phyloP scores from a whole-genome alignment of 2,797 vertebrate genomes.

The Enteromius thamalakanensis region DNA sequence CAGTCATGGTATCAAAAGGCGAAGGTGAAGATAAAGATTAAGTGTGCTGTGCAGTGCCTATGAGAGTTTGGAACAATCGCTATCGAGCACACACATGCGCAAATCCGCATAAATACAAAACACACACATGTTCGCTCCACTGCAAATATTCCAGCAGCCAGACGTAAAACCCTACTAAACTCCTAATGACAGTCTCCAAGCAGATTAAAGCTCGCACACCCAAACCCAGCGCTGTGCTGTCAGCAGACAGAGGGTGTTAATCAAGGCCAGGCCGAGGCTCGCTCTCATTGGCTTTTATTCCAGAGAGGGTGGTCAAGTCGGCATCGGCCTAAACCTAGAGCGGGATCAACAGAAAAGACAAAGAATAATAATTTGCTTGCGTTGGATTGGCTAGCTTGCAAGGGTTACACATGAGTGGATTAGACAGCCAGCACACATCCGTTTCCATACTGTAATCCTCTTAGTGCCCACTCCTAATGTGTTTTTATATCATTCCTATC shows the following conservation, averaged over 20 bases:
- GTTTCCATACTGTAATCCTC: constrained; percentile 83
- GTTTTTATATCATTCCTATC: constrained; percentile 82
- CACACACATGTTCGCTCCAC: constrained; percentile 23
- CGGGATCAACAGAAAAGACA: constrained; percentile 58
- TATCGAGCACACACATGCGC: constrained; percentile 45
- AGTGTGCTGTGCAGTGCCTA: not conserved
- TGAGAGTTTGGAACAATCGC: constrained; percentile 1
- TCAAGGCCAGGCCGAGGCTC: constrained; percentile 64
- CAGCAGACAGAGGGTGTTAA: constrained; percentile 70
- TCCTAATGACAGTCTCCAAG: constrained; percentile 67
- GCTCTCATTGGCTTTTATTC: constrained; percentile 49
- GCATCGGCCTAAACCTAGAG: constrained; percentile 59
- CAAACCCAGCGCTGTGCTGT: constrained; percentile 57
- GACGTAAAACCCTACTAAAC: constrained; percentile 50
- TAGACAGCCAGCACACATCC: constrained; percentile 79
- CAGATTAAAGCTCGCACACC: constrained; percentile 65
- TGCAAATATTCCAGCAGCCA: constrained; percentile 40
- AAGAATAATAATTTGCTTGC: constrained; percentile 71
- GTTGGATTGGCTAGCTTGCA: constrained; percentile 73
- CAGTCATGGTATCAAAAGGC: not conserved
- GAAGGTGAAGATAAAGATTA: constrained; percentile 22
- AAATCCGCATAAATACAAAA: constrained; percentile 48
- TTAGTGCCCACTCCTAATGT: constrained; percentile 81
- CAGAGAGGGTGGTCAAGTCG: constrained; percentile 43
- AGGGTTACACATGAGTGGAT: constrained; percentile 82